Base-by-base conservation (phyloP, 2,888 invertebrate genomes). In the Lysandra bellargus region DNA sequence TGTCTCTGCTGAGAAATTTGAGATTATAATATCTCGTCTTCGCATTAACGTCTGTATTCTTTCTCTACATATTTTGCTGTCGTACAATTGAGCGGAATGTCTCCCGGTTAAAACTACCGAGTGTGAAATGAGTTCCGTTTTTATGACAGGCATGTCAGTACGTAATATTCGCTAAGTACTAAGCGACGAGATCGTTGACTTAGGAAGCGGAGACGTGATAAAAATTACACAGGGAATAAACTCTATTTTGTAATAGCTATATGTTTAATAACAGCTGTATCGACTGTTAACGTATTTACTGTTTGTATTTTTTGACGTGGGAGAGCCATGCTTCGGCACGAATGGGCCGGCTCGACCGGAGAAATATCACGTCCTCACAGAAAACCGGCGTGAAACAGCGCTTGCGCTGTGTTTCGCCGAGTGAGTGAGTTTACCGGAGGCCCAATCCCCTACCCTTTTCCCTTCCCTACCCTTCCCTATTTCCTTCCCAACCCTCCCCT, bases 81-180 rank as follows among this genome's bases (percentile, higher is more conserved):
- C 33, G 5, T 69, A 69, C 69, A 37, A 69, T 69, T 69, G 69
- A 69, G 69, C 33, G 30, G 14, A 33, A 30, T 64, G 14, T 4
- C 33, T 69, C 69, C 69, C 69, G 30, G 33, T 14, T 33, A 69
- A 69, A 69, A 69, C 69, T 69, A 69, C 69, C 69, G 23, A 69
- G 69, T 69, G 75, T 75, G 49, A 49, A 75, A 75, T 75, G 75
- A 75, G 75, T 49, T 49, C 49, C 49, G 44, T 49, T 75, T 49
- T 49, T 75, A 23, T 23, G 75, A 33, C 69, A 37, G 33, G 14
- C 14, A 37, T 33, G 69, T 69, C 9, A 69, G 64, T 30, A 69
- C 30, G 64, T 69, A 37, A 37, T 69, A 37, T 69, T 33, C 69
- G 37, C 33, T 69, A 69, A 69, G 14, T 37, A 33, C 33, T 9